These are phyloP conservation scores for Ochropleura leucogaster DNA, from an alignment of 2,888 invertebrate species.

Conservation along the genomic window DNA sequence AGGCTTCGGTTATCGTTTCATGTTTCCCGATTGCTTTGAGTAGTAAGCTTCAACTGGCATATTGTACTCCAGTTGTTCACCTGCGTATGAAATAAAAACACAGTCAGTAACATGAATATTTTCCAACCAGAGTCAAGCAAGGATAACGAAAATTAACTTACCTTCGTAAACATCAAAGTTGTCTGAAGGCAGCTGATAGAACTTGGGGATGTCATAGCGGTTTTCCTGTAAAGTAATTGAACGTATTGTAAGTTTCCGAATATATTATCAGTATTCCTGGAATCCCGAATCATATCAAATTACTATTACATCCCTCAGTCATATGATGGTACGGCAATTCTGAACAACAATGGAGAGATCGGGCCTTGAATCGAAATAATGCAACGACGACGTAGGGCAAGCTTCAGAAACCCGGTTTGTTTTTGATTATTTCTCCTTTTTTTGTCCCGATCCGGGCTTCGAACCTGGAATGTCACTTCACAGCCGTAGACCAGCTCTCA, in stretches of 20 bases:
- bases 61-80: conserved; percentile 49
- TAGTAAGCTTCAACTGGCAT: conserved; percentile 73
- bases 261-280: neutral
- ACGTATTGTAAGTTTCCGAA: neutral
- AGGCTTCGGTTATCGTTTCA: conserved; percentile 68
- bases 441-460: neutral
- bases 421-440: neutral
- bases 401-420: neutral
- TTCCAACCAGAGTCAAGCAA: neutral
- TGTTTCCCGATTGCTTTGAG: conserved; percentile 74
- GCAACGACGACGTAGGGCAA: neutral
- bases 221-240: conserved; percentile 76
- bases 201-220: conserved; percentile 85
- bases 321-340: neutral
- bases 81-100: conserved; percentile 27
- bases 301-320: too few relatives aligned
- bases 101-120: neutral
- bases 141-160: conserved; percentile 51
- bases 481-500: too few relatives aligned
- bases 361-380: too few relatives aligned
- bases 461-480: neutral
- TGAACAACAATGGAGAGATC: neutral
- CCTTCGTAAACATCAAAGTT: conserved; percentile 75
- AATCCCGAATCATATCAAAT: neutral
- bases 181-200: conserved; percentile 79